phyloP scores from a whole-genome alignment of 53 echinoderm and acorn worm genomes.

The Apostichopus leukothele region DNA sequence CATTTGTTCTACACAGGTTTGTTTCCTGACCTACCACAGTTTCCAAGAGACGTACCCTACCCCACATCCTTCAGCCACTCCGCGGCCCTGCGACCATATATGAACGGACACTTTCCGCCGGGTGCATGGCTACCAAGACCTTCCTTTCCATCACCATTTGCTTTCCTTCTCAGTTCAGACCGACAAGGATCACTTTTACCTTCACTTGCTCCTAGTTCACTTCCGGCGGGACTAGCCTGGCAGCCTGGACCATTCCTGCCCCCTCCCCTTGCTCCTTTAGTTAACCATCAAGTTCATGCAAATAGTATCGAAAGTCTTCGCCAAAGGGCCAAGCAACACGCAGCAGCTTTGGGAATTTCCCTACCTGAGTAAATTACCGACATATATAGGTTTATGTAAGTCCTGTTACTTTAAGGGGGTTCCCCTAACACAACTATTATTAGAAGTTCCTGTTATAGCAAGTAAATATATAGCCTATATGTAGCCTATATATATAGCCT shows the following conservation, averaged over 20 bases:
- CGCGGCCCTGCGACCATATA: slow-evolving; percentile 31
- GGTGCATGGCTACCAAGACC: slow-evolving; percentile 58
- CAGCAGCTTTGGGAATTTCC: slow-evolving; percentile 83
- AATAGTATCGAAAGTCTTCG: slow-evolving; percentile 96
- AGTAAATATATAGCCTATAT: no score
- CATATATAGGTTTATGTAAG: neutral
- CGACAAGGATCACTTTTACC: slow-evolving; percentile 48
- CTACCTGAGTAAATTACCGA: slow-evolving; percentile 58
- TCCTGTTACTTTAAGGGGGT: neutral
- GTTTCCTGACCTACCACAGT: slow-evolving; percentile 43
- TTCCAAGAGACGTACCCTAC: slow-evolving; percentile 35
- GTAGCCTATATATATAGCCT: no score
- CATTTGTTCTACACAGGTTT: neutral
- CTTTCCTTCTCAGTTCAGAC: slow-evolving; percentile 62
- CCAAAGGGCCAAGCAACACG: slow-evolving; percentile 93
- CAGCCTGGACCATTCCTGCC: slow-evolving; percentile 52
- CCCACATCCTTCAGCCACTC: slow-evolving; percentile 34
- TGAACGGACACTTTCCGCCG: slow-evolving; percentile 42
- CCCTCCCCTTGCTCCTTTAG: slow-evolving; percentile 56
- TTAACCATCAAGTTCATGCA: slow-evolving; percentile 70
- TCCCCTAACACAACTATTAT: no score
- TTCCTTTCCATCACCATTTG: slow-evolving; percentile 58
- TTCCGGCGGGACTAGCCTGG: slow-evolving; percentile 61
- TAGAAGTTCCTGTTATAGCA: no score
- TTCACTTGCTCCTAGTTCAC: neutral